phyloP scores from a whole-genome alignment of 2,797 vertebrate genomes.

The Pseudopleuronectes americanus region DNA sequence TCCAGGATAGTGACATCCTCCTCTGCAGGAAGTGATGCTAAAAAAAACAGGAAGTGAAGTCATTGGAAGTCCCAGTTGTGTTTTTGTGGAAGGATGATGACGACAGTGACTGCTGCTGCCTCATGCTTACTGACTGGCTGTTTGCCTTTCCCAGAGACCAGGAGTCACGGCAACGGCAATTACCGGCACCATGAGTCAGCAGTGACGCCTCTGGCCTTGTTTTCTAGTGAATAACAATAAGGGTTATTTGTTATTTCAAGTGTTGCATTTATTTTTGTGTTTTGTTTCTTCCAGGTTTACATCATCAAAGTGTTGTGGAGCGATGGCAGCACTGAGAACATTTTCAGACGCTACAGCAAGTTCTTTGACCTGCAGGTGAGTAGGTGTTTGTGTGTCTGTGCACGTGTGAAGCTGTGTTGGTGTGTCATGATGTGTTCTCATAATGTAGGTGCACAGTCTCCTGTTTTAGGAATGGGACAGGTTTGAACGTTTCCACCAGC shows the following conservation, averaged over 20 bases:
- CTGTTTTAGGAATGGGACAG: not conserved
- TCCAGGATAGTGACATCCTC: conserved; percentile 32
- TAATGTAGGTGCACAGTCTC: not conserved
- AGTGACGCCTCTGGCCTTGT: not conserved
- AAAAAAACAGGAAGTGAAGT: conserved; percentile 27
- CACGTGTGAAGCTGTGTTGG: not conserved
- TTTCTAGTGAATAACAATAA: not conserved
- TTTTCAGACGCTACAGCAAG: conserved; percentile 98
- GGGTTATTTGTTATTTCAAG: not conserved
- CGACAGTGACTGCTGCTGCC: not conserved
- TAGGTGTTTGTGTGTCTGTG: conserved; percentile 4
- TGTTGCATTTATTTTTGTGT: conserved; percentile 10
- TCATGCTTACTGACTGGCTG: not conserved
- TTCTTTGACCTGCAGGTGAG: conserved; percentile 99
- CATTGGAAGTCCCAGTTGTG: conserved; percentile 26
- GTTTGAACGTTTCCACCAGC: not conserved
- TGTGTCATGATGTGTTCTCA: conserved; percentile 37
- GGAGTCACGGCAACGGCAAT: conserved; percentile 17
- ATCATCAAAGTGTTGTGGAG: conserved; percentile 99
- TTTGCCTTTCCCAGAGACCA: conserved; percentile 4
- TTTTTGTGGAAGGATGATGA: conserved; percentile 30
- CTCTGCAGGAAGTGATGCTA: conserved; percentile 44
- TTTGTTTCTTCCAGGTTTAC: conserved; percentile 88
- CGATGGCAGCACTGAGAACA: conserved; percentile 92
- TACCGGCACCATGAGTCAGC: conserved; percentile 35